Evolutionary conservation across 2,797 vertebrate genomes (phyloP), one percentile per base, ranked within the genome.

Genomic region (Falco cherrug): DNA sequence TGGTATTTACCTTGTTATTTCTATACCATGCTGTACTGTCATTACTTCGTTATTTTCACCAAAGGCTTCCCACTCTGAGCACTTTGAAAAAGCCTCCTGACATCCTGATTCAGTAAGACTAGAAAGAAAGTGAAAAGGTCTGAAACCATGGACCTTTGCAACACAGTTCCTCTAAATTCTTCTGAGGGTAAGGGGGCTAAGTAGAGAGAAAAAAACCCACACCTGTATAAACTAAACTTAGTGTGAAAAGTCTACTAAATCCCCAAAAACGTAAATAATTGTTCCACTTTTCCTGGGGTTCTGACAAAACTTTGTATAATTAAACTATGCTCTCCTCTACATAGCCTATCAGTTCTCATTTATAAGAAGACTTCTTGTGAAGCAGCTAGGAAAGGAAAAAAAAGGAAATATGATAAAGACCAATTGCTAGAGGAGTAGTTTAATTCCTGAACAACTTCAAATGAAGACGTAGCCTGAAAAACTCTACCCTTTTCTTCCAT

Each of bases 61-160:
- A 35, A 85, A 87, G 29, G 33, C 43, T 80, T 92, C 87, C 95
- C 94, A 93, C 24, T 96, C 84, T 15, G 92, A 84, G 59, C 60
- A 83, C 41, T 76, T 41, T 4, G 95, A 64, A 71, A 91, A 74
- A 50, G 71, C 24, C 10, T 92, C 89, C 41, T 84, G 73, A 75
- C 24, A 75, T 69, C 68, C 73, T 14, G 91, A 65, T 37, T 75
- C 87, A 24, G 60, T 57, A 57, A 94, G 47, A 67, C 95, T 97
- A 77, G 35, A 82, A 94, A 74, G 45, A 63, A 93, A 96, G 65
- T 5, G 5, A 71, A 60, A 91, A 85, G 16, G 29, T 50, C 25
- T 85, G 26, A 91, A 83, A 85, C 11, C 25, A n/a, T 1, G 10
- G 20, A 84, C 13, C 21, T 45, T 17, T 51, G 17, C 28, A 70